Evolutionary conservation across 1,140 invertebrate species (phyloP).

Genomic region (Bombus polaris): DNA sequence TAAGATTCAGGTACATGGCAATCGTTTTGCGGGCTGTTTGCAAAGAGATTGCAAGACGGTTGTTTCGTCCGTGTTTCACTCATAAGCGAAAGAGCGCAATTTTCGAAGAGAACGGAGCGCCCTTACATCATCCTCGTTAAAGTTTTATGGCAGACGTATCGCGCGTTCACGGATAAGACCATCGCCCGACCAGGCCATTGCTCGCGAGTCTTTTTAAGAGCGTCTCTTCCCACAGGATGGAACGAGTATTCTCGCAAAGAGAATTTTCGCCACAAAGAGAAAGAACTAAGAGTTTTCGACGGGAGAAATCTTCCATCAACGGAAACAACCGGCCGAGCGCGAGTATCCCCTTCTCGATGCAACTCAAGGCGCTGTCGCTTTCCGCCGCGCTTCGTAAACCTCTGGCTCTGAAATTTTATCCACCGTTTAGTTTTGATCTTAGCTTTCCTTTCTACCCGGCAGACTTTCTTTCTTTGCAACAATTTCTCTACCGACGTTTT

Average conservation of each 20-base stretch:
- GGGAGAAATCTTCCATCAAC: slow-evolving; percentile 55
- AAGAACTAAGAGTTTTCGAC: slow-evolving; percentile 56
- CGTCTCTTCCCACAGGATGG: neutral
- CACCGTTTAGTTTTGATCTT: slow-evolving; percentile 16
- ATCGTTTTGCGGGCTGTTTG: neutral
- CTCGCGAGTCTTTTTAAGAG: slow-evolving; percentile 40
- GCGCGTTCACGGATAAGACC: slow-evolving; percentile 56
- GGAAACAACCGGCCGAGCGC: slow-evolving; percentile 22
- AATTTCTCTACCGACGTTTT: neutral
- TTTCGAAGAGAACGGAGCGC: neutral
- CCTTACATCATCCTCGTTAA: slow-evolving; percentile 53
- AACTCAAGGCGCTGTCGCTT: neutral
- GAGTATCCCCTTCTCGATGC: slow-evolving; percentile 4
- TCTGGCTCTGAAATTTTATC: slow-evolving; percentile 10
- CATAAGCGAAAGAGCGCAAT: neutral
- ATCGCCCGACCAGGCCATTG: slow-evolving; percentile 16
- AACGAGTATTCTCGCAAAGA: slow-evolving; percentile 56
- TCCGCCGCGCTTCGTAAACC: neutral
- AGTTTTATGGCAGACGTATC: slow-evolving; percentile 52
- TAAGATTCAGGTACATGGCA: too few species aligned
- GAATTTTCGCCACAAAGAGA: slow-evolving; percentile 60
- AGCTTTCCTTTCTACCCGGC: too few species aligned
- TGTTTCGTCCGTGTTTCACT: neutral
- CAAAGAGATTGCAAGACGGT: too few species aligned
- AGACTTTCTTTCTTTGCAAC: neutral